Evolutionary conservation across 2,888 invertebrate species (phyloP).

Genomic region (Lasioglossum vierecki): DNA sequence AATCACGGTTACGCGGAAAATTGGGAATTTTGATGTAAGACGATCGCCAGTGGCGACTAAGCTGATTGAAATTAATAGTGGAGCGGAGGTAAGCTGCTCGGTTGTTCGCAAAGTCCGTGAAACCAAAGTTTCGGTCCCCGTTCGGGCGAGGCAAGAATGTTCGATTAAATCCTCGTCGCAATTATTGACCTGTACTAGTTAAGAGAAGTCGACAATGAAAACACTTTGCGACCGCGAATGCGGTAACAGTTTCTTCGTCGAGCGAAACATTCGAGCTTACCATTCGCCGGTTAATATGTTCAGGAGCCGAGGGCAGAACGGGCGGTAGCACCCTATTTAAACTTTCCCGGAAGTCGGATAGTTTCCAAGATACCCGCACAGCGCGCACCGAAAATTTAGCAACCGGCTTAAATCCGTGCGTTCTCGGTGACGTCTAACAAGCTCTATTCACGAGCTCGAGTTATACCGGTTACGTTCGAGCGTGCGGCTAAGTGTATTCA

Average conservation of each 20-base stretch:
- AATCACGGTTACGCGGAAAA: neutral
- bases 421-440: conserved; percentile 7
- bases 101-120: neutral
- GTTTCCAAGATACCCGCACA: conserved; percentile 29
- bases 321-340: conserved; percentile 33
- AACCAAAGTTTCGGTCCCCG: neutral
- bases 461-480: conserved; percentile 5
- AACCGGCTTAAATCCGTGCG: conserved; percentile 31
- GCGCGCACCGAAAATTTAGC: conserved; percentile 23
- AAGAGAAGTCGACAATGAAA: conserved; percentile 8
- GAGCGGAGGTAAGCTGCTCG: neutral
- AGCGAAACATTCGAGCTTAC: conserved; percentile 19
- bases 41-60: neutral
- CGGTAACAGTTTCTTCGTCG: conserved; percentile 25
- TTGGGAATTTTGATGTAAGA: neutral
- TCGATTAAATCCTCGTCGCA: neutral
- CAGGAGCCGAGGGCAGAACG: conserved; percentile 27
- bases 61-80: conserved; percentile 6
- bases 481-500: neutral
- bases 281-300: conserved; percentile 36
- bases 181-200: conserved; percentile 26
- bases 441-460: conserved; percentile 11
- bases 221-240: conserved; percentile 11
- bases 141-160: neutral
- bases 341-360: conserved; percentile 34